A percentile compares a stretch with the other conserved stretches of the same genome.
Conservation (phyloP, 2,113 vertebrate genomes). For the Rostratula benghalensis region DNA sequence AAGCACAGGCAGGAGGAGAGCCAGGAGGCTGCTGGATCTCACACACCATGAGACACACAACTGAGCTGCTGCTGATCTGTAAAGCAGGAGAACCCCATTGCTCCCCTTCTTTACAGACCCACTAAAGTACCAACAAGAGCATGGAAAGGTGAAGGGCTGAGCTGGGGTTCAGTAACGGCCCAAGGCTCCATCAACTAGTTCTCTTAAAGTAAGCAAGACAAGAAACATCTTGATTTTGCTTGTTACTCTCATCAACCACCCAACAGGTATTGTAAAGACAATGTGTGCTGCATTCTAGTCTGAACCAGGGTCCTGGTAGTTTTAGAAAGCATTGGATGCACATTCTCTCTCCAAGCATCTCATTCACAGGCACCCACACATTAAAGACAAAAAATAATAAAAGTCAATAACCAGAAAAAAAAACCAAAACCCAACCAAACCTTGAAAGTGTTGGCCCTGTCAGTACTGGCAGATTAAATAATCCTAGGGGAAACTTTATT, state of each 20-base stretch:
- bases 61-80: accelerated
- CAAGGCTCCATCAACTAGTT: neutral
- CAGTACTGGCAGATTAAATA: constrained; percentile 1
- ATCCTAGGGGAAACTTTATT: constrained; percentile 5
- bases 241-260: neutral
- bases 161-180: accelerated
- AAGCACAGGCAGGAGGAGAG: neutral
- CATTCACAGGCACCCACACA: neutral
- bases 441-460: neutral
- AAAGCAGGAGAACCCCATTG: accelerated
- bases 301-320: accelerated
- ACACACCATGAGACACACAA: neutral
- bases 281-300: accelerated
- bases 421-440: neutral
- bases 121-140: neutral
- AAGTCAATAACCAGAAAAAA: neutral
- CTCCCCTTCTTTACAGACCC: neutral
- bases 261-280: neutral
- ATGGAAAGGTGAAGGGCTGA: accelerated
- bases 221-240: neutral
- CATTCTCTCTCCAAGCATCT: accelerated
- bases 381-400: neutral
- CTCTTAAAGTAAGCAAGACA: neutral
- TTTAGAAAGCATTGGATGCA: neutral
- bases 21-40: neutral